Percentiles rank a stretch among this genome's conserved stretches.
These are phyloP conservation scores for Buceros bicornis DNA, from an alignment of 2,797 vertebrate species.

Conservation along the genomic window DNA sequence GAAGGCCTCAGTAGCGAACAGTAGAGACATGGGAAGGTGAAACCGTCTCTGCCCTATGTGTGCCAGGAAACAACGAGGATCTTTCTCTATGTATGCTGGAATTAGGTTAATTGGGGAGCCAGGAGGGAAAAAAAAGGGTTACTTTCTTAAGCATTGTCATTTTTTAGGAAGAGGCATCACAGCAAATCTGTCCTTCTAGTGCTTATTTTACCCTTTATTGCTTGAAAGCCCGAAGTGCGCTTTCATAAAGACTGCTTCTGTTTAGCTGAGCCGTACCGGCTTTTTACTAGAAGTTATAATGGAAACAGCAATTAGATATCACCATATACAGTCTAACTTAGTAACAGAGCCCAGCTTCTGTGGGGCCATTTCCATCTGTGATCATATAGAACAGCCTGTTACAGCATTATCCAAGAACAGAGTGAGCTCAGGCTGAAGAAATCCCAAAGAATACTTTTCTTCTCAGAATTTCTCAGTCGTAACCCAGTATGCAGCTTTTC, in stretches of 20 bases:
- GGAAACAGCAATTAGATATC: background rate
- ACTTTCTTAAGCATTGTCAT: background rate
- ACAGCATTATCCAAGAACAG: background rate
- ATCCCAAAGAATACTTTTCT: background rate
- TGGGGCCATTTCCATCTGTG: background rate
- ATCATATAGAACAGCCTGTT: background rate
- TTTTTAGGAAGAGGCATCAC: background rate
- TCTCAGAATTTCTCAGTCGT: background rate
- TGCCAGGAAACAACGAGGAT: background rate
- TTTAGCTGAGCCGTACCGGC: background rate
- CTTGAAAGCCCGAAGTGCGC: background rate
- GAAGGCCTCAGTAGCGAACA: background rate
- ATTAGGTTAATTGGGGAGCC: background rate
- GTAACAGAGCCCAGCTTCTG: background rate
- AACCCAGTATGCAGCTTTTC: background rate
- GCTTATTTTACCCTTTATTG: background rate
- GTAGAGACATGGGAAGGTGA: background rate
- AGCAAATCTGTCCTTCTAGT: background rate
- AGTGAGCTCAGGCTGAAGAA: constrained; percentile 36
- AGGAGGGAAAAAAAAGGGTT: background rate
- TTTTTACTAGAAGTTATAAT: background rate
- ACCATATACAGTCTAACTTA: background rate
- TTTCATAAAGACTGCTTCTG: constrained; percentile 11
- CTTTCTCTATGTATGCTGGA: background rate
- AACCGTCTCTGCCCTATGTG: background rate